Evolutionary conservation across 1,140 invertebrate species (phyloP).

Genomic region (Platyscapa corneri): DNA sequence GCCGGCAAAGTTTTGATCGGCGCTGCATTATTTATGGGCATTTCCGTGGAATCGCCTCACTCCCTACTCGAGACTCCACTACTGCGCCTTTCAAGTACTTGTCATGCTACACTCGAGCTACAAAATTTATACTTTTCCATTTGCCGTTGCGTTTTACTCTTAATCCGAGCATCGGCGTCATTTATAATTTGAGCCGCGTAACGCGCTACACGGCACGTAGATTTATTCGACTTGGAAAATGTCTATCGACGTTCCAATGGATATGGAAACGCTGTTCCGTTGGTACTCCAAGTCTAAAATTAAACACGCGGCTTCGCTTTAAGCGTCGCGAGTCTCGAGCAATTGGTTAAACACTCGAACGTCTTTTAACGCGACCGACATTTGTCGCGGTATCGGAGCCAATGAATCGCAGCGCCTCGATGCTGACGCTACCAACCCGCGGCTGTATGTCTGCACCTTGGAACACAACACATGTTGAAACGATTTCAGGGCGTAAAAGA

Average conservation of each 20-base stretch:
- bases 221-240: background rate
- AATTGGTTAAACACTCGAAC: background rate
- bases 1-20: conserved; percentile 41
- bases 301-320: background rate
- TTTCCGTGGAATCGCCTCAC: conserved; percentile 8
- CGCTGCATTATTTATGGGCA: conserved; percentile 46
- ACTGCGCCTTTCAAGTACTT: background rate
- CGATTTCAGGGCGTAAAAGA: background rate
- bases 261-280: background rate
- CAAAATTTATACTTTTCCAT: conserved; percentile 4
- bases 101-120: background rate
- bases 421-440: background rate
- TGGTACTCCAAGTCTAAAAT: background rate
- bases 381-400: background rate
- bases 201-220: background rate
- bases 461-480: background rate
- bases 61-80: background rate
- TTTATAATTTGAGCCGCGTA: background rate
- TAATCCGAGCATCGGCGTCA: background rate
- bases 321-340: background rate
- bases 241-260: background rate
- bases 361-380: background rate
- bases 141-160: background rate
- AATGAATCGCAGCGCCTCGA: background rate
- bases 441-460: background rate